Percentiles rank a stretch among this genome's conserved stretches.
These are phyloP conservation scores for Cladorhizidae sp. DNA, from an alignment of 37 sponge, comb jelly and placozoan genomes.

Conservation along the genomic window DNA sequence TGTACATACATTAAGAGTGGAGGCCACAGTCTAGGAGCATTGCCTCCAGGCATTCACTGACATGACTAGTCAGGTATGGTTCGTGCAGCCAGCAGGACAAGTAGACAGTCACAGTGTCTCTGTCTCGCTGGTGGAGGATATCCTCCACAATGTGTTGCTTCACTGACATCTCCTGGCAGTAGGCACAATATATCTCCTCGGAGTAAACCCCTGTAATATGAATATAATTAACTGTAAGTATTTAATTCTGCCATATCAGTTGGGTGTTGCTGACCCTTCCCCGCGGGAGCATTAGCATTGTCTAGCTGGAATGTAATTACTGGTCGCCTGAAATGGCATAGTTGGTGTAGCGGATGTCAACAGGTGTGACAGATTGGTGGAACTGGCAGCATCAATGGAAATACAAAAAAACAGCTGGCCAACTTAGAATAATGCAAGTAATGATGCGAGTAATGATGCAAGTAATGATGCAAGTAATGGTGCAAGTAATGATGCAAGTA, in stretches of 20 bases:
- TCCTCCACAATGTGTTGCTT: slow-evolving; percentile 43
- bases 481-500: too few species aligned
- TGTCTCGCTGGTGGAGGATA: slow-evolving; percentile 29
- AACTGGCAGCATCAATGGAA: too few species aligned
- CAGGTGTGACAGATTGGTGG: too few species aligned
- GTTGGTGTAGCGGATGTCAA: too few species aligned
- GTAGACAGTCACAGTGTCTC: slow-evolving; percentile 67
- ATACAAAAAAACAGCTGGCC: too few species aligned
- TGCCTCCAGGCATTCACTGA: slow-evolving; percentile 37
- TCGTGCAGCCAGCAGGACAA: slow-evolving; percentile 77
- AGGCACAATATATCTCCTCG: slow-evolving; percentile 34
- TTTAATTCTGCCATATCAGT: neutral
- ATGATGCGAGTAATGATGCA: too few species aligned
- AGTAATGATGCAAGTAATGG: too few species aligned
- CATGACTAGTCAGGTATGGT: slow-evolving; percentile 38
- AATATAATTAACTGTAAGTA: neutral
- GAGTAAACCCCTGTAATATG: slow-evolving; percentile 18
- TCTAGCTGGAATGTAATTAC: too few species aligned
- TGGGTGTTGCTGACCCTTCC: neutral
- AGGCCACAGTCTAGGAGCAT: slow-evolving; percentile 47
- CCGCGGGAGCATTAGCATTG: too few species aligned
- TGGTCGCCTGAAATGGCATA: too few species aligned
- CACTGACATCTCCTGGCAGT: slow-evolving; percentile 54
- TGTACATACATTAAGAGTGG: neutral
- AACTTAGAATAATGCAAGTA: too few species aligned